Percentiles rank a stretch among this genome's conserved stretches.
phyloP scores from a whole-genome alignment of 1,140 invertebrate genomes.

The Lepidostoma basale region DNA sequence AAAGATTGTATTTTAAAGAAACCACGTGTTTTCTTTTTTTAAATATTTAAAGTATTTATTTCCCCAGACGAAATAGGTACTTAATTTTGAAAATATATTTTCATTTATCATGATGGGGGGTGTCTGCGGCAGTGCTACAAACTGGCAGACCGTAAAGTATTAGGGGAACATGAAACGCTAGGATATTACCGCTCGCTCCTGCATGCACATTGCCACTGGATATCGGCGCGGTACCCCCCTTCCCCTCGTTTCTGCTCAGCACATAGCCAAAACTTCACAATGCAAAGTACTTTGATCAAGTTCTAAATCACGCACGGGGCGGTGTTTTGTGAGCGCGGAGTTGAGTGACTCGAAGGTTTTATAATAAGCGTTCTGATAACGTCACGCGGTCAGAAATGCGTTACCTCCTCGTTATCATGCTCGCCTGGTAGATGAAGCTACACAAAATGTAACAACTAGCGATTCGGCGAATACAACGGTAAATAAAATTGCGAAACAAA shows the following conservation, averaged over 20 bases:
- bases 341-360: background rate
- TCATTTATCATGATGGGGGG: conserved; percentile 2
- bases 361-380: background rate
- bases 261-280: background rate
- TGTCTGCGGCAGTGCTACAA: conserved; percentile 24
- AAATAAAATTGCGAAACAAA: too few relatives aligned
- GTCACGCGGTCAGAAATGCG: background rate
- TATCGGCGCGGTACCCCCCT: background rate
- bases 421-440: conserved; percentile 1
- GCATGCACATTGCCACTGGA: background rate
- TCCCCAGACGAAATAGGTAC: too few relatives aligned
- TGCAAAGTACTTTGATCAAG: background rate
- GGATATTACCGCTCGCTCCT: conserved; percentile 5
- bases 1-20: too few relatives aligned
- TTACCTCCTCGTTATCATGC: conserved; percentile 15
- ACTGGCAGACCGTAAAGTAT: conserved; percentile 45
- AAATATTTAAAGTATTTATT: too few relatives aligned
- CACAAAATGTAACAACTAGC: conserved; percentile 14
- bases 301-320: background rate
- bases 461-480: too few relatives aligned
- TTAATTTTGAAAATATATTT: too few relatives aligned
- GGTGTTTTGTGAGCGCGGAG: background rate
- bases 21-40: too few relatives aligned
- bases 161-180: conserved; percentile 36
- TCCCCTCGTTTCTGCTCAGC: too few relatives aligned